Base-by-base conservation (phyloP, 2,113 vertebrate species). In the Okapia johnstoni region DNA sequence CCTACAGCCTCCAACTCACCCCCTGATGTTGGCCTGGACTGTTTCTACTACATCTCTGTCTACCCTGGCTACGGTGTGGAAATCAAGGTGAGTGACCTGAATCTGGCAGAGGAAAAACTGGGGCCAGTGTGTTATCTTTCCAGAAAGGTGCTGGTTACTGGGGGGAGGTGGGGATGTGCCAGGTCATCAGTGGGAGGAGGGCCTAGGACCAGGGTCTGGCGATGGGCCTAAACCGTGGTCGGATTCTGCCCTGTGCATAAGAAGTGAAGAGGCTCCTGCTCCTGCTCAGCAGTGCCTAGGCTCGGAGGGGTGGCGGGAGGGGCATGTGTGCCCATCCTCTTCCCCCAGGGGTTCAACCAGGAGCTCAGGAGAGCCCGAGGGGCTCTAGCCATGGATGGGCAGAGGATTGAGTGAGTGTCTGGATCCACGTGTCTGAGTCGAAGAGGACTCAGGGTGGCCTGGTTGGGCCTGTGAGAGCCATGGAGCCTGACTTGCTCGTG, bases 11-110 rank as follows among this genome's bases (percentile, higher is more conserved):
- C 97, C 21, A 87, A 85, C 84, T 98, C 98, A 57, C 98, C 98
- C 60, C 98, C 98, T 26, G 99, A 99, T n/a, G 98, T 98, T 46
- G 98, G 98, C 66, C 81, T 99, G 92, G 99, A 99, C 97, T 99
- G 99, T 96, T 99, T 98, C 98, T 99, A 99, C 98, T 99, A 99
- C 73, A 98, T 99, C 98, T 99, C 99, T 0, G 99, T 99, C 66
- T 99, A 99, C 89, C 99, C 99, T 48, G 99, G 99, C 97, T 99
- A 99, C 0, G 99, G 99, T 0, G 99, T 99, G 83, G 99, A 99
- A 98, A 99, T 99, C 97, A 99, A 99, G 99, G 99, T 99, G 97
- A 98, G 97, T 94, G 46, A 52, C 63, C 40, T 77, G 36, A 21
- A 52, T 90, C n/a, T 0, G 0, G 36, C 3, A 30, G 60, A 81